A percentile compares a stretch with the other conserved stretches of the same genome.
phyloP scores from a whole-genome alignment of 1,140 invertebrate species.

The Drosophila pseudoobscura region DNA sequence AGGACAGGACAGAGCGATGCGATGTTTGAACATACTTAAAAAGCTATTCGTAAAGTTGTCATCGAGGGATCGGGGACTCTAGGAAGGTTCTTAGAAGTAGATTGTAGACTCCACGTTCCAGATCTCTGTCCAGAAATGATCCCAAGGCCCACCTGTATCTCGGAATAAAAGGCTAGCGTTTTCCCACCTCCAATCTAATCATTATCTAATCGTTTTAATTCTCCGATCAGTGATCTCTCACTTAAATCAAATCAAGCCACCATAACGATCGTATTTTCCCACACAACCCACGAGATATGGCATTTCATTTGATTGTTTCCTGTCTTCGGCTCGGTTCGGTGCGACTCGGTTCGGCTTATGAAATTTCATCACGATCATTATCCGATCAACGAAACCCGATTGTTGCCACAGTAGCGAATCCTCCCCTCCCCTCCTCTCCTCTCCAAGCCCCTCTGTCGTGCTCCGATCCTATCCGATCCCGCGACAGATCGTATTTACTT shows the following conservation, averaged over 20 bases:
- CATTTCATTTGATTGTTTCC: constrained; percentile 22
- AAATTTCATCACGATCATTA: constrained; percentile 44
- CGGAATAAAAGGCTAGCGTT: no score
- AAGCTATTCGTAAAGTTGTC: constrained; percentile 48
- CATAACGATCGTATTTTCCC: constrained; percentile 16
- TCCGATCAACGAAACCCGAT: constrained; percentile 13
- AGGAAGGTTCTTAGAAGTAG: no score
- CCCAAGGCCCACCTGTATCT: no score
- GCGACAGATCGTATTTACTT: constrained; percentile 58
- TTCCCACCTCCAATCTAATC: no score
- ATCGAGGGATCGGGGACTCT: background rate
- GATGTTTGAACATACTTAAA: constrained; percentile 59
- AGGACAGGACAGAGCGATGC: background rate
- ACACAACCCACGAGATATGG: constrained; percentile 22
- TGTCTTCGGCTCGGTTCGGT: constrained; percentile 23
- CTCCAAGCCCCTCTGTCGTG: background rate
- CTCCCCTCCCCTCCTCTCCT: background rate
- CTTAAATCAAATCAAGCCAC: background rate
- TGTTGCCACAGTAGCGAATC: constrained; percentile 36
- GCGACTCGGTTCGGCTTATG: background rate
- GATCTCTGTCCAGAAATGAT: no score
- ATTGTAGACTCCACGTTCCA: no score
- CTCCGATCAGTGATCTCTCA: no score
- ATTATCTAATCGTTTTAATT: no score
- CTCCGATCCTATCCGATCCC: constrained; percentile 13